Base-by-base conservation (phyloP, 2,888 invertebrate genomes). In the Heliconius charithonia region DNA sequence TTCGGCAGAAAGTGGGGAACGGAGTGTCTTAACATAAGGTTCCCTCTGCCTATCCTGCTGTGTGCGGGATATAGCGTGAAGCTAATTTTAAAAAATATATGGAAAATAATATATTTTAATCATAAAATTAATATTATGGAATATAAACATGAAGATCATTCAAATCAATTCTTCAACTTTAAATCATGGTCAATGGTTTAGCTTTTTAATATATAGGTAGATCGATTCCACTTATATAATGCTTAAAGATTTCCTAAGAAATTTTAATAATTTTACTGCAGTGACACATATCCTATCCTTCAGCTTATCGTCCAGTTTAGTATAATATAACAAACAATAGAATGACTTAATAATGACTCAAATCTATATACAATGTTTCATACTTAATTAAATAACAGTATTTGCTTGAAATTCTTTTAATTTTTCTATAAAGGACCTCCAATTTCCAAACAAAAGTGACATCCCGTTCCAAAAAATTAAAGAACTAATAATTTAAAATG, bases 381-480 rank as follows among this genome's bases (percentile, higher is more conserved):
- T 71, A 69, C 69, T 41, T 69, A 69, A 69, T 41, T 67, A 71
- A 37, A 73, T 73, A 66, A 72, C 12, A 29, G 16, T 51, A 70
- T 22, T 27, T 27, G 3, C 29, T 65, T 22, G 2, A 29, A 12
- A 51, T 25, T 29, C 9, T 27, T 29, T 37, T 41, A 67, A 73
- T 66, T 32, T 65, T 63, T 62, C 59, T 41, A 56, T 56, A 56
- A 56, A 22, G 29, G 37, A 67, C 41, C 62, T 66, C 19, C 22
- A 59, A 72, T 63, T 12, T 10, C 45, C 37, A 51, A 59, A 77
- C 73, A 77, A 73, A 77, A 73, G 77, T 73, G 77, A 67, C 37
- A 78, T 80, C 56, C 80, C 78, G 78, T 80, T 76, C 27, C 29
- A 22, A 29, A 69, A 77, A 65, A 25, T 51, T 19, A n/a, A 76